Evolutionary conservation across 2,797 vertebrate species (phyloP).

Genomic region (Champsocephalus esox): DNA sequence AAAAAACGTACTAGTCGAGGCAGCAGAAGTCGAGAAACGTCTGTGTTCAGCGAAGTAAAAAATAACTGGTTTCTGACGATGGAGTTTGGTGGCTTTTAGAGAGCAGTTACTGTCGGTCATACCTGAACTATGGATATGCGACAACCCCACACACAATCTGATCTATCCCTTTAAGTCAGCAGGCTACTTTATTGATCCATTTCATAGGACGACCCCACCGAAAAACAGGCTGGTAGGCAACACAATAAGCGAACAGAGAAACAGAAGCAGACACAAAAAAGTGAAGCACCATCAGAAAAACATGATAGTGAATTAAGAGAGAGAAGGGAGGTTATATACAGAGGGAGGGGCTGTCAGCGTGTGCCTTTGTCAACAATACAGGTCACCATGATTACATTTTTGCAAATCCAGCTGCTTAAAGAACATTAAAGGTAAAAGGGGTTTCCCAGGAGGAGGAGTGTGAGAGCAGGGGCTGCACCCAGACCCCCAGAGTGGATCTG

Average conservation of each 20-base stretch:
- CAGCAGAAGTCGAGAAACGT: no score
- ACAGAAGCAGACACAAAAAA: conserved; percentile 64
- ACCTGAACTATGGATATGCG: no score
- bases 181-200: conserved; percentile 67
- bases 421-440: conserved; percentile 33
- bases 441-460: conserved; percentile 50
- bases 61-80: no score
- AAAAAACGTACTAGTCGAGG: no score
- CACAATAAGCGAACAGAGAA: conserved; percentile 63
- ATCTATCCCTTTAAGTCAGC: conserved; percentile 42
- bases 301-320: conserved; percentile 46
- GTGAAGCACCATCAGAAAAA: conserved; percentile 70
- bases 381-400: conserved; percentile 65
- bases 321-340: conserved; percentile 68
- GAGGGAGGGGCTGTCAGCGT: conserved; percentile 55
- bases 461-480: conserved; percentile 41
- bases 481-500: conserved; percentile 33
- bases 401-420: conserved; percentile 77
- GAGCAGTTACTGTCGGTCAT: no score
- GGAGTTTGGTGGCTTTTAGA: no score
- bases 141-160: no score
- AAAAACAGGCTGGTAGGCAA: conserved; percentile 53
- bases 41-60: no score
- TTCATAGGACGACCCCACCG: conserved; percentile 46
- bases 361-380: conserved; percentile 70